Evolutionary conservation across 1,140 invertebrate genomes (phyloP), one percentile per base, ranked within the genome.

Genomic region (Atta texana): DNA sequence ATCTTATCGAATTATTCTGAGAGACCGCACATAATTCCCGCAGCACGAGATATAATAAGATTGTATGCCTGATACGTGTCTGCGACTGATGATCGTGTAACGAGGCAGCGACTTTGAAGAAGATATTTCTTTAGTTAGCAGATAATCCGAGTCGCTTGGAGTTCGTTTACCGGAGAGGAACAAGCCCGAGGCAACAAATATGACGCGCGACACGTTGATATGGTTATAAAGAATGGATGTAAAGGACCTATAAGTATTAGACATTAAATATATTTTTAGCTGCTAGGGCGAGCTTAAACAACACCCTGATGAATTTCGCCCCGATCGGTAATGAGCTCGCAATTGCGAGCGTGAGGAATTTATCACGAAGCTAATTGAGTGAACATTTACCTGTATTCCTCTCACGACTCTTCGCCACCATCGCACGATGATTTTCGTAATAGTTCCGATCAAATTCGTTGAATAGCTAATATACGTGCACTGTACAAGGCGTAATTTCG

Each of bases 371-470:
- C 57, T 69, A 80, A 75, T 53, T 57, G 82, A 89, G 85, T 75
- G 69, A 85, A n/a, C 66, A 75, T 86, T 89, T 69, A 74, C 21
- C 16, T 14, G 24, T 2, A 1, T 3, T 24, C 64, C 16, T 16
- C 24, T 72, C 44, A 18, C 39, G 21, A 1, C 55, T n/a, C 55
- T 39, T 74, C 39, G 8, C 21, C 12, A 44, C 14, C 39, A 34
- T 74, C 21, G n/a, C n/a, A 24, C 53, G 14, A 87, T 21, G 80
- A 87, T 84, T 84, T 87, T 34, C 81, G 61, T 87, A 68, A 80
- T 80, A 69, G 55, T 61, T 39, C 39, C 53, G 68, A 34, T 72
- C 66, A 53, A 24, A 82, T 74, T 49, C 39, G n/a, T 55, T 34
- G 55, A 82, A 61, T 61, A 61, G 69, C 69, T 14, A 34, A 75